Base-by-base conservation (phyloP, 1,140 invertebrate genomes). In the Drosophila parvula region DNA sequence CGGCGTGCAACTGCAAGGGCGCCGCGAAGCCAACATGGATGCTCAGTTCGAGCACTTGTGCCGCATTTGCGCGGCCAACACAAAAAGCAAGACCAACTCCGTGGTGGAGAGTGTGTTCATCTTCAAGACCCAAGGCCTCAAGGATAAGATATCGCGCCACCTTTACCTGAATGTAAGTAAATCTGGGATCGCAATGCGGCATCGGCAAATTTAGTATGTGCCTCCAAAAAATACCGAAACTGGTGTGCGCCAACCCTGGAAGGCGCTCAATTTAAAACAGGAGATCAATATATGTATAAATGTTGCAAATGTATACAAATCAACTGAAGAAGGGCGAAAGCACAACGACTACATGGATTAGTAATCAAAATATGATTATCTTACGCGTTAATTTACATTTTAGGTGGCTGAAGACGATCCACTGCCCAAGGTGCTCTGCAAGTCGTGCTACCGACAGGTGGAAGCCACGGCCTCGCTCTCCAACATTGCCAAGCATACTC, bases 71-170 rank as follows among this genome's bases (percentile, higher is more conserved):
- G 90, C 90, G 38, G 86, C 81, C 18, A 90, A 91, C 57, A 91
- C 90, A 9, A 91, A 91, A 70, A 78, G 73, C 60, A 91, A 83
- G 74, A 91, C 74, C n/a, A 89, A 83, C 58, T 91, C 90, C 0
- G 78, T 91, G 6, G 78, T 79, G 8, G 90, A 91, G 71, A 91
- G 86, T 71, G 90, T 90, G 38, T 90, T 89, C 59, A 91, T 91
- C 38, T 81, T 91, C 28, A 91, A 91, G 60, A 91, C 90, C 22
- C 28, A 61, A 28, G 86, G 81, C 11, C 34, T 91, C 11, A 79
- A 76, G 75, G 90, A 91, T 70, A 91, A 90, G 76, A 89, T 91
- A 63, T 73, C 78, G n/a, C 74, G 65, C n/a, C 86, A 86, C 58
- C 59, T 91, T 4, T 91, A 79, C 44, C 50, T 91, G 16, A 89